Base-by-base conservation (phyloP, 2,113 vertebrate species). In the Coturnix japonica region DNA sequence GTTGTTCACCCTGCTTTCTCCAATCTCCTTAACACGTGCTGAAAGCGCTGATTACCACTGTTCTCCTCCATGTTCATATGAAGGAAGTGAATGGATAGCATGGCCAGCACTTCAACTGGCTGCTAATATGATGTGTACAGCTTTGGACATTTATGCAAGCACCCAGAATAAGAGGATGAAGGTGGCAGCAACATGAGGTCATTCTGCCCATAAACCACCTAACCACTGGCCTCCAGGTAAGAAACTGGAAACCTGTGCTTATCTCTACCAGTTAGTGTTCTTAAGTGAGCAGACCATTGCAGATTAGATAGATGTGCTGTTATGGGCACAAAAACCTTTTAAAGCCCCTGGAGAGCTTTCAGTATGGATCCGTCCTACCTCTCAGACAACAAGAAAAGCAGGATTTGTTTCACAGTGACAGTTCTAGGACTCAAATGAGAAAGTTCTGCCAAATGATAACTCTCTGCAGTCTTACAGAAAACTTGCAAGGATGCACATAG, bases 161-260 rank as follows among this genome's bases (percentile, higher is more conserved):
- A 13, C 60, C 60, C 64, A 77, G 87, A 85, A 77, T 71, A 89
- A 87, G 60, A 85, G 69, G 69, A 74, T 59, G 43, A 85, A 94
- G 67, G 65, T 91, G 85, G 51, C 11, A 10, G 73, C 56, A 77
- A 66, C 87, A 61, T 56, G 69, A 67, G 94, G 75, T 95, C 91
- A 60, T 74, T 91, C 39, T 87, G 75, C 79, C 56, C 70, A 28
- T 22, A 43, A 92, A 91, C 31, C 8, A 6, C 72, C 75, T 25
- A 87, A 74, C 37, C 37, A 67, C 56, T 85, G 90, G 79, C 93
- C 75, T 90, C 20, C 87, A 94, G 95, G 95, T 94, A 87, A 91
- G 93, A 46, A 87, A 67, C 90, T 95, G 79, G 72, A 85, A 95
- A 87, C 54, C 78, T 82, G 85, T 82, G 75, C 79, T 95, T 80